A percentile compares a stretch with the other conserved stretches of the same genome.
Conservation (phyloP, 2,888 invertebrate species). For the Fragum whitleyi region DNA sequence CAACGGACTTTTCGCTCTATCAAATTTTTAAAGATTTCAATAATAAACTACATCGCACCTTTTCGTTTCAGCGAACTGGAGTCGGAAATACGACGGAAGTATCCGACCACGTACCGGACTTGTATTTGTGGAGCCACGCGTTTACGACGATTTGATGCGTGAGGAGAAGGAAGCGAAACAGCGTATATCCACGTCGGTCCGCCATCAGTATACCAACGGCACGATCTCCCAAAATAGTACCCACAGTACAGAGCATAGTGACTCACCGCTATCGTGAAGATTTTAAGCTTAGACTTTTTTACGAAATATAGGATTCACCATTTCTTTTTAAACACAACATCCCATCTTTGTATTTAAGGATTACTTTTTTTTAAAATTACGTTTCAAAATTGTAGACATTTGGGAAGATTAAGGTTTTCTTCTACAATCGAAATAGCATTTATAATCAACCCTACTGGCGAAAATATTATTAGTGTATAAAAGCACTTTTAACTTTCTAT, state of each 20-base stretch:
- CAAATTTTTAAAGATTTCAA: too few species aligned
- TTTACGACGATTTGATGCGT: constrained; percentile 68
- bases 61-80: constrained; percentile 72
- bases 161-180: constrained; percentile 66
- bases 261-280: constrained; percentile 11
- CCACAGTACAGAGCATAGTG: constrained; percentile 7
- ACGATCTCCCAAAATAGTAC: constrained; percentile 4
- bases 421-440: too few species aligned
- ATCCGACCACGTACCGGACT: constrained; percentile 71
- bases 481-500: too few species aligned
- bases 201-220: constrained; percentile 31
- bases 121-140: constrained; percentile 72
- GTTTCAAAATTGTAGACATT: too few species aligned
- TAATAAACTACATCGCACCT: too few species aligned
- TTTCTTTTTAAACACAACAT: neutral
- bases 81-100: constrained; percentile 73
- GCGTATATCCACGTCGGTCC: constrained; percentile 44
- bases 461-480: too few species aligned
- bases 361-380: neutral
- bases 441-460: too few species aligned
- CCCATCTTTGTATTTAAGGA: neutral
- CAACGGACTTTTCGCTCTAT: too few species aligned
- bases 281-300: neutral
- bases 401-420: too few species aligned
- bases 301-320: too few species aligned